Conservation (phyloP, 2,797 vertebrate genomes). For the Gouania willdenowi region DNA sequence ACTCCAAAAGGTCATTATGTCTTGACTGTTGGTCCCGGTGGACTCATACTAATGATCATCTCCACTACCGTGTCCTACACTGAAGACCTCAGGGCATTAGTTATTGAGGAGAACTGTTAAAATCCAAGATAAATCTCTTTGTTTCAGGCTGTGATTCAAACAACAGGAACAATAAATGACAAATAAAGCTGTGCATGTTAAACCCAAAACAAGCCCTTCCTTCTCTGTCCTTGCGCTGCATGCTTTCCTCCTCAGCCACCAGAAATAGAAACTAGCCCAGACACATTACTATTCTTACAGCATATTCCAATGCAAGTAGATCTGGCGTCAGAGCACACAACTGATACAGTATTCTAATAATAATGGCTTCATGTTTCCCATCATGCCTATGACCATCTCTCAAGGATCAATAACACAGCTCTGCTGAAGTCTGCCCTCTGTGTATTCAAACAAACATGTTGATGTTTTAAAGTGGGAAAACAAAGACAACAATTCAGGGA, state of each 20-base stretch:
- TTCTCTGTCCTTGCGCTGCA: conserved; percentile 33
- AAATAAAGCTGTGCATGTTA: too few relatives aligned
- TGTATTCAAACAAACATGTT: too few relatives aligned
- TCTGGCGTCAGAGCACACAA: conserved; percentile 39
- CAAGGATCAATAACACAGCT: conserved; percentile 52
- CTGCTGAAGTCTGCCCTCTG: too few relatives aligned
- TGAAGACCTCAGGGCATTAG: conserved; percentile 76
- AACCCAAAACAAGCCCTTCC: too few relatives aligned
- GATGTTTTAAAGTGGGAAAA: too few relatives aligned
- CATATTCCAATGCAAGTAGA: conserved; percentile 59
- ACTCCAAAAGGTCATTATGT: conserved; percentile 18
- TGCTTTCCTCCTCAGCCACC: conserved; percentile 51
- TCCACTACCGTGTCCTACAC: conserved; percentile 54
- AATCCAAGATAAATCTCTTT: conserved; percentile 62
- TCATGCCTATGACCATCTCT: conserved; percentile 30
- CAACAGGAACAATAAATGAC: conserved; percentile 70
- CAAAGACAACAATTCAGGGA: neutral
- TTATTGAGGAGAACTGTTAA: conserved; percentile 54
- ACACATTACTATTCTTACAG: conserved; percentile 65
- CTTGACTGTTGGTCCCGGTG: conserved; percentile 8
- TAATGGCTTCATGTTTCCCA: conserved; percentile 57
- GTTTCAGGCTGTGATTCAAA: conserved; percentile 67
- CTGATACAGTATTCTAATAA: conserved; percentile 44
- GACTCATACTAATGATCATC: conserved; percentile 19
- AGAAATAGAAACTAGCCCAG: conserved; percentile 58